Evolutionary conservation across 2,888 invertebrate species (phyloP).

Genomic region (Ochlodes sylvanus): DNA sequence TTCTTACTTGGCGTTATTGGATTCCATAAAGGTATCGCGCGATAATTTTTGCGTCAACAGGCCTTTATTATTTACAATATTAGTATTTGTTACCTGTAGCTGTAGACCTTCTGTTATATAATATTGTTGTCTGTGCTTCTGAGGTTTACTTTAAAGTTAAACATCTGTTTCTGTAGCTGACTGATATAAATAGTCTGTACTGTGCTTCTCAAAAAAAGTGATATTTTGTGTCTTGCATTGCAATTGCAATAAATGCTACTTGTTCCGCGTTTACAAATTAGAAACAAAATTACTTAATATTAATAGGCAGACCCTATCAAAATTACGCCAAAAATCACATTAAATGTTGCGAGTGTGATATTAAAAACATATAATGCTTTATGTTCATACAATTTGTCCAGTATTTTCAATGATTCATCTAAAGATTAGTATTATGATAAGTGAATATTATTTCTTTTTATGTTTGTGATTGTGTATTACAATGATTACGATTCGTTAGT

Average conservation of each 20-base stretch:
- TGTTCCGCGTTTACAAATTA: constrained; percentile 43
- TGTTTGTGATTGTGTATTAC: constrained; percentile 78
- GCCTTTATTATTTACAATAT: too few species aligned
- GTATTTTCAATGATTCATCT: constrained; percentile 63
- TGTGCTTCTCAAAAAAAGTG: constrained; percentile 29
- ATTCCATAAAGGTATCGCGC: too few species aligned
- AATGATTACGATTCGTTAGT: constrained; percentile 75
- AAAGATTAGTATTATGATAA: constrained; percentile 69
- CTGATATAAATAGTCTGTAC: constrained; percentile 8
- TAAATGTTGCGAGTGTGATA: constrained; percentile 29
- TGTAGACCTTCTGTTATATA: too few species aligned
- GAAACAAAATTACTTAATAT: constrained; percentile 40
- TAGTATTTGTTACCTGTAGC: neutral
- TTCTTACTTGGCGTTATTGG: too few species aligned
- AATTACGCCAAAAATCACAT: constrained; percentile 14
- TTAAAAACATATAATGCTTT: constrained; percentile 30
- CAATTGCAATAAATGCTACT: constrained; percentile 45
- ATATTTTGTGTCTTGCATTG: constrained; percentile 47
- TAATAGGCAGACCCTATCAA: constrained; percentile 32
- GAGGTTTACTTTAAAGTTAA: too few species aligned
- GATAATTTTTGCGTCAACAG: too few species aligned
- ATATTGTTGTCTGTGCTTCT: neutral
- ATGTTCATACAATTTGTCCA: constrained; percentile 36
- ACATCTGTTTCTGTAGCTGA: too few species aligned
- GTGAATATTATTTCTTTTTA: constrained; percentile 68